Conservation (phyloP, 1,140 invertebrate genomes). For the Drosophila repleta region DNA sequence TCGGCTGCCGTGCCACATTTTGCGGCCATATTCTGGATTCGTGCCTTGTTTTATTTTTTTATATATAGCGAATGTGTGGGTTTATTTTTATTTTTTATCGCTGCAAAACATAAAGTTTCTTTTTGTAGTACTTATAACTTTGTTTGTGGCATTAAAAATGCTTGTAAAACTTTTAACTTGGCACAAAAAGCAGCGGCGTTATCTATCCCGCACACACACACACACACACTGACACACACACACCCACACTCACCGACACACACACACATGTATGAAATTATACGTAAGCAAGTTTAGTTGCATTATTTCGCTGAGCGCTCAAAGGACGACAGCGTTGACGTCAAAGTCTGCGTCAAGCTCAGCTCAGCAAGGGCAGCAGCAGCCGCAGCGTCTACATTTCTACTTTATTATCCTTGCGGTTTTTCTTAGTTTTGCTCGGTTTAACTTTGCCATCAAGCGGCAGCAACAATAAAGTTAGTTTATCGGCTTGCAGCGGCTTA, state of each 20-base stretch:
- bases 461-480: constrained; percentile 53
- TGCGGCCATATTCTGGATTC: constrained; percentile 29
- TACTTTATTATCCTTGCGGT: constrained; percentile 76
- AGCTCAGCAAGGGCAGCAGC: too few species aligned
- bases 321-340: constrained; percentile 47
- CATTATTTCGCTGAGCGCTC: constrained; percentile 41
- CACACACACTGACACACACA: constrained; percentile 3
- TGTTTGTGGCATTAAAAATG: constrained; percentile 76
- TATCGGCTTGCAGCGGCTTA: constrained; percentile 57
- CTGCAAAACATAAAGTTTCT: constrained; percentile 72
- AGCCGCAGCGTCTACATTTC: constrained; percentile 45
- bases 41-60: background rate
- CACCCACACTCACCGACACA: background rate
- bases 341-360: constrained; percentile 30
- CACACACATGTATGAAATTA: background rate
- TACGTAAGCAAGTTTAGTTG: constrained; percentile 44
- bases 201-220: constrained; percentile 36
- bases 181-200: constrained; percentile 54
- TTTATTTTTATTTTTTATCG: constrained; percentile 60
- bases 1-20: constrained; percentile 24
- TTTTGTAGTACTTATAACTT: constrained; percentile 77
- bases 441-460: constrained; percentile 46
- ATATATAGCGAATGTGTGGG: constrained; percentile 24
- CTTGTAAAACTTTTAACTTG: constrained; percentile 77
- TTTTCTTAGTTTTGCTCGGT: constrained; percentile 61